A percentile compares a stretch with the other conserved stretches of the same genome.
Conservation (phyloP, 2,113 vertebrate genomes). For the Ptilonorhynchus violaceus region DNA sequence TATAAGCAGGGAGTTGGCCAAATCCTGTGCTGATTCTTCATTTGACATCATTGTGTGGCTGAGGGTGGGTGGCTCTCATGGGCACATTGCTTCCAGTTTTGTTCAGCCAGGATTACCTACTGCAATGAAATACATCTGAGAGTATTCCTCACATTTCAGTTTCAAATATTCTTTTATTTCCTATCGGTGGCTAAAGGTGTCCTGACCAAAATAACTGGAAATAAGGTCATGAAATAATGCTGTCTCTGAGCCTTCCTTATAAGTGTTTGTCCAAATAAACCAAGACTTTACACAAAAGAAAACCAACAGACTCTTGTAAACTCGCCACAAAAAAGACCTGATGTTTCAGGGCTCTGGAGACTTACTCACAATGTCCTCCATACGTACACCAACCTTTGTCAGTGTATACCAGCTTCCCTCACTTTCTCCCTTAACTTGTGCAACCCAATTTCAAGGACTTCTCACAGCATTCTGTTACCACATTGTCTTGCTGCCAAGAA, state of each 20-base stretch:
- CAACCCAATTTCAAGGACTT: neutral
- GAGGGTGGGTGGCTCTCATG: neutral
- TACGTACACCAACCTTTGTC: neutral
- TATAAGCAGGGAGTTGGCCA: neutral
- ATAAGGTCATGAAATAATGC: neutral
- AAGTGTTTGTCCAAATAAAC: neutral
- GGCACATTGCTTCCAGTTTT: neutral
- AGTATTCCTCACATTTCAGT: neutral
- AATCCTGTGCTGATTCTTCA: neutral
- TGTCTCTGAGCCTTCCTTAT: neutral
- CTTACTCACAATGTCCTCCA: neutral
- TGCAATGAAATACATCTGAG: neutral
- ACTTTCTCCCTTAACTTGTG: neutral
- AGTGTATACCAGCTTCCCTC: neutral
- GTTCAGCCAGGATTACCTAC: neutral
- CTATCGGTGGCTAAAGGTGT: neutral
- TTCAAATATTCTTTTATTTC: neutral
- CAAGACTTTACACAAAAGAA: neutral
- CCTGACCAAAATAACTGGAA: neutral
- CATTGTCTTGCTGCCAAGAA: neutral
- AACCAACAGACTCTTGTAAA: neutral
- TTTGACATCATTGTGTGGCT: neutral
- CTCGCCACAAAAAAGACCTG: fast-evolving
- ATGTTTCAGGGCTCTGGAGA: neutral
- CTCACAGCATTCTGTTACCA: neutral